phyloP scores from a whole-genome alignment of 2,113 vertebrate species.

The Theropithecus gelada region DNA sequence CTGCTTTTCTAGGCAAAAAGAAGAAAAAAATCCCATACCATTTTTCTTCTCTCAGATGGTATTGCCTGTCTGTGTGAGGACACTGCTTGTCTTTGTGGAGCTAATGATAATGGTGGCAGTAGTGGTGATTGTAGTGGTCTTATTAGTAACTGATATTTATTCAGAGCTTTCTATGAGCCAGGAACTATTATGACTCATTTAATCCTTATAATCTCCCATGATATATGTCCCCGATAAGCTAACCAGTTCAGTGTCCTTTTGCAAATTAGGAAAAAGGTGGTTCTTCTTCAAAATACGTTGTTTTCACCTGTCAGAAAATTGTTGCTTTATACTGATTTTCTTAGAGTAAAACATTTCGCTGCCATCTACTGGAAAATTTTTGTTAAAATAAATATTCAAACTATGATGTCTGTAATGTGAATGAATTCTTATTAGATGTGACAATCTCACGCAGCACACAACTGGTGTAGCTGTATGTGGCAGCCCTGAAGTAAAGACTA shows the following conservation, averaged over 20 bases:
- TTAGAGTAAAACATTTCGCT: constrained; percentile 51
- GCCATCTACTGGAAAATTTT: constrained; percentile 55
- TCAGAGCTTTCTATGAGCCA: neutral
- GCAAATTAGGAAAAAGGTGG: neutral
- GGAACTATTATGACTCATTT: neutral
- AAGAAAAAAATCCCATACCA: neutral
- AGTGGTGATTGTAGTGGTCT: neutral
- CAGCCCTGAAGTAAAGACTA: neutral
- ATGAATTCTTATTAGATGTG: neutral
- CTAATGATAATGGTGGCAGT: neutral
- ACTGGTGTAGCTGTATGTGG: neutral
- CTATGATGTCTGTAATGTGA: neutral
- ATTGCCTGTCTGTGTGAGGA: neutral
- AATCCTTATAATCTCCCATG: neutral
- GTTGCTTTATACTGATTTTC: neutral
- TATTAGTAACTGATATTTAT: neutral
- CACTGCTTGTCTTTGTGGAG: neutral
- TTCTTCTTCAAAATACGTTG: neutral
- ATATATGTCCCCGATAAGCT: neutral
- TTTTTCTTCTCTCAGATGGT: neutral
- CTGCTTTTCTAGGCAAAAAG: neutral
- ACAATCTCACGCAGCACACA: neutral
- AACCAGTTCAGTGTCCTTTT: neutral
- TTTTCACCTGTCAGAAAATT: neutral
- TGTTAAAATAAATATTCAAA: neutral